Evolutionary conservation across 2,797 vertebrate genomes (phyloP).

Genomic region (Rhabdophis nuchalis): DNA sequence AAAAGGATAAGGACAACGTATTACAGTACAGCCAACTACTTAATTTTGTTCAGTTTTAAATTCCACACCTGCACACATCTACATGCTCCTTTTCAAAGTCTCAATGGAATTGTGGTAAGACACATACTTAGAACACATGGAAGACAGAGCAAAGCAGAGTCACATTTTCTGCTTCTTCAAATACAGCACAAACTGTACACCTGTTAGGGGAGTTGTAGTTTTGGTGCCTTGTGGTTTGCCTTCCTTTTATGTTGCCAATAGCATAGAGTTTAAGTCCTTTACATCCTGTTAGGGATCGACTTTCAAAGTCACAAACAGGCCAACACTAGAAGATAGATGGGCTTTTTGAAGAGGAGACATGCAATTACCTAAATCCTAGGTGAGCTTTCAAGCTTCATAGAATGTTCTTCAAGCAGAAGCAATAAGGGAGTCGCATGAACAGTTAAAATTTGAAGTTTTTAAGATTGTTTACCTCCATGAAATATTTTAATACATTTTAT

Average conservation of each 20-base stretch:
- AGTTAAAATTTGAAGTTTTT: background rate
- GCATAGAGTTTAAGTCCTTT: background rate
- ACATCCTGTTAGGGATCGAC: background rate
- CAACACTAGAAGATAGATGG: background rate
- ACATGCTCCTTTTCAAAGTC: slow-evolving; percentile 8
- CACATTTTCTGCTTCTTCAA: background rate
- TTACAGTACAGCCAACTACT: slow-evolving; percentile 21
- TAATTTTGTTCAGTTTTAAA: slow-evolving; percentile 14
- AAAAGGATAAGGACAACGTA: slow-evolving; percentile 54
- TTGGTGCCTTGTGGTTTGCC: background rate
- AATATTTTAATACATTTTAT: background rate
- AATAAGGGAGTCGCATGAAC: background rate
- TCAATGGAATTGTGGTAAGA: background rate
- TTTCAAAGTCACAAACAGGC: background rate
- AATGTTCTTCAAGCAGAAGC: background rate
- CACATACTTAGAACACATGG: background rate
- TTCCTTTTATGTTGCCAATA: background rate
- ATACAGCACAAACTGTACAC: background rate
- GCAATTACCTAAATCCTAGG: background rate
- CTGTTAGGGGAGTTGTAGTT: background rate
- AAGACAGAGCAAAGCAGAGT: background rate
- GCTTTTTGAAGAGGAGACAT: background rate
- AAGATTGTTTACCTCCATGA: background rate
- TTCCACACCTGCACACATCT: background rate
- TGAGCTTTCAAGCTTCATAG: background rate